Percentiles rank a stretch among this genome's conserved stretches.
Evolutionary conservation across 2,113 vertebrate genomes (phyloP).

Genomic region (Oncorhynchus gorbuscha): DNA sequence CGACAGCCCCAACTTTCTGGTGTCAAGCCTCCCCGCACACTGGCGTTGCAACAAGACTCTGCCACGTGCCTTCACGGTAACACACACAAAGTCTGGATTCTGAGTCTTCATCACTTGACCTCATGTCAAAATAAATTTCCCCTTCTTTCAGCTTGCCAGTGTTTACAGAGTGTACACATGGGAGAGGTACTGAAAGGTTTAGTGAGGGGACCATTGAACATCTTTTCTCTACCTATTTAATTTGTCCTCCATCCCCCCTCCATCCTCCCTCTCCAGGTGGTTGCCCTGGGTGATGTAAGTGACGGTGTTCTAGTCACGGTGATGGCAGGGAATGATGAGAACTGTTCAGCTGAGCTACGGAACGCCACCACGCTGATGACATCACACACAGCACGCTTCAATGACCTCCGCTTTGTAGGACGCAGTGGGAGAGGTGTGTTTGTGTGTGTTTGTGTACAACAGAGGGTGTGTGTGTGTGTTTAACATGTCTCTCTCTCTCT

Average conservation of each 20-base stretch:
- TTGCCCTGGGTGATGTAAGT: constrained; percentile 88
- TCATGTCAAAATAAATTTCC: too few species aligned
- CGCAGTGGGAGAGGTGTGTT: constrained; percentile 93
- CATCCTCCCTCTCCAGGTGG: constrained; percentile 76
- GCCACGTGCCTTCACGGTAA: constrained; percentile 91
- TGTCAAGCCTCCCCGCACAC: constrained; percentile 89
- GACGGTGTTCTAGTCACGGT: constrained; percentile 94
- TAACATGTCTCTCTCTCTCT: too few species aligned
- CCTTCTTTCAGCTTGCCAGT: too few species aligned
- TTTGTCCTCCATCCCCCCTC: neutral
- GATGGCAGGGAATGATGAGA: constrained; percentile 98
- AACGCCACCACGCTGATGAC: constrained; percentile 95
- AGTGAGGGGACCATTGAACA: neutral
- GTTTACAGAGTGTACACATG: too few species aligned
- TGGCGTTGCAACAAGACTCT: constrained; percentile 96
- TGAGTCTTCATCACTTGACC: neutral
- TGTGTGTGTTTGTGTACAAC: neutral
- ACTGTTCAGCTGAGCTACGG: constrained; percentile 93
- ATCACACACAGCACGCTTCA: constrained; percentile 94
- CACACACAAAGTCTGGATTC: neutral
- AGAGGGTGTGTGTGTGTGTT: neutral
- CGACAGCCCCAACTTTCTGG: constrained; percentile 95
- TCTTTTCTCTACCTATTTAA: too few species aligned
- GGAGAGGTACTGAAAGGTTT: too few species aligned
- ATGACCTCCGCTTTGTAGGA: constrained; percentile 95